phyloP scores from a whole-genome alignment of 2,797 vertebrate species.

The Bryconaethiops microstoma region DNA sequence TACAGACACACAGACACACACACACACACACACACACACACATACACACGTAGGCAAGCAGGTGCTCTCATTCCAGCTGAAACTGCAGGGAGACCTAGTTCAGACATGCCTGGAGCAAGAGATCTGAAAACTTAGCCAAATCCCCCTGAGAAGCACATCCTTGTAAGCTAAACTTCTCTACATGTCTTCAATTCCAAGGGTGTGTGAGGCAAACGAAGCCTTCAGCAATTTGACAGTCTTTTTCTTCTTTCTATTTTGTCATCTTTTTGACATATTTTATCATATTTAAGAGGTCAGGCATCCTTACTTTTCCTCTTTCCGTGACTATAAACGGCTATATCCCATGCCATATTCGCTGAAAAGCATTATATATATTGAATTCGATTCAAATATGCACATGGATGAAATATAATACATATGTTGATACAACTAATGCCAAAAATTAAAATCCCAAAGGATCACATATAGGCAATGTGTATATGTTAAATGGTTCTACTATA shows the following conservation, averaged over 20 bases:
- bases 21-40: not conserved
- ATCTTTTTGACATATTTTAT: not conserved
- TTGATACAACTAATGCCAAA: too few relatives aligned
- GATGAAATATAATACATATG: too few relatives aligned
- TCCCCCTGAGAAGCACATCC: constrained; percentile 1
- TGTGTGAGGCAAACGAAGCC: not conserved
- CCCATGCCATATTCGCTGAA: too few relatives aligned
- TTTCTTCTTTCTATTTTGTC: not conserved
- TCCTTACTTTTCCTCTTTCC: too few relatives aligned
- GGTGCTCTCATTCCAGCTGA: not conserved
- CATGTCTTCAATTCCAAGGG: not conserved
- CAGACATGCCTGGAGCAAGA: constrained; percentile 35
- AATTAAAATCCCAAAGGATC: too few relatives aligned
- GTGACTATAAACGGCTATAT: too few relatives aligned
- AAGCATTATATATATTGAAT: too few relatives aligned
- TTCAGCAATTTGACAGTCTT: not conserved
- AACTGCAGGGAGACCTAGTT: constrained; percentile 16
- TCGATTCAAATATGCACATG: too few relatives aligned
- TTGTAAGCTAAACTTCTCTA: not conserved
- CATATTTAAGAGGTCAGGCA: not conserved
- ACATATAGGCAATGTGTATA: too few relatives aligned
- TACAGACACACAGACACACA: not conserved
- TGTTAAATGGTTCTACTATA: too few relatives aligned
- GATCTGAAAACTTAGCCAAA: not conserved
- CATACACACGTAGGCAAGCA: not conserved